Base-by-base conservation (phyloP, 2,888 invertebrate species). In the Agrilus cyanescens region DNA sequence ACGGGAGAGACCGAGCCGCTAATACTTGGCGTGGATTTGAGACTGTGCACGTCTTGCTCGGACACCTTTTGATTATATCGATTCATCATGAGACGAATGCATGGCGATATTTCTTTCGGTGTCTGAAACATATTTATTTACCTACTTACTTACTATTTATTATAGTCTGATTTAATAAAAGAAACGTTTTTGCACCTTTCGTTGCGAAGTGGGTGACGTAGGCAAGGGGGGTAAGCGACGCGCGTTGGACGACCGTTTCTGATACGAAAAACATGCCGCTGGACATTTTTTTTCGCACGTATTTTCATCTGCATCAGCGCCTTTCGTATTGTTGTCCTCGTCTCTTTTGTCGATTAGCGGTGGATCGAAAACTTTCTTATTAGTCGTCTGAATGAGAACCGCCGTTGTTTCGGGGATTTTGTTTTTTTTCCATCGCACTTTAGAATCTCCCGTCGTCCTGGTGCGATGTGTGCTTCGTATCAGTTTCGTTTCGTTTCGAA, bases 21-120 rank as follows among this genome's bases (percentile, higher is more conserved):
- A 51, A 75, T 77, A 5, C 71, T 60, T 12, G 47, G 50, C 16
- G 48, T 44, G 4, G 66, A 66, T 43, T 57, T 60, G n/a, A 51
- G 53, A 39, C 57, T 55, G 4, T 46, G 37, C 4, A 50, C 62
- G 62, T 73, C 73, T 63, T 76, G 74, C 61, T 76, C 74, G 46
- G 71, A 71, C 40, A 78, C 67, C 56, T 76, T 76, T 60, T 77
- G 75, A 57, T 80, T 78, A 54, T 82, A 82, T 50, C 76, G 72
- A 35, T 78, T 80, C 54, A 82, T 76, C 80, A 82, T 83, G 42
- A 80, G 71, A 35, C 76, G 66, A 32, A 83, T 82, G 34, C 79
- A 79, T 0, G 82, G 81, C 1, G 82, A 77, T 13, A 80, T 75
- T 56, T 80, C 80, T 54, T 80, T 80, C 10, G 8, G 10, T 2